phyloP scores from a whole-genome alignment of 2,797 vertebrate species.

The Poecilia gillii region DNA sequence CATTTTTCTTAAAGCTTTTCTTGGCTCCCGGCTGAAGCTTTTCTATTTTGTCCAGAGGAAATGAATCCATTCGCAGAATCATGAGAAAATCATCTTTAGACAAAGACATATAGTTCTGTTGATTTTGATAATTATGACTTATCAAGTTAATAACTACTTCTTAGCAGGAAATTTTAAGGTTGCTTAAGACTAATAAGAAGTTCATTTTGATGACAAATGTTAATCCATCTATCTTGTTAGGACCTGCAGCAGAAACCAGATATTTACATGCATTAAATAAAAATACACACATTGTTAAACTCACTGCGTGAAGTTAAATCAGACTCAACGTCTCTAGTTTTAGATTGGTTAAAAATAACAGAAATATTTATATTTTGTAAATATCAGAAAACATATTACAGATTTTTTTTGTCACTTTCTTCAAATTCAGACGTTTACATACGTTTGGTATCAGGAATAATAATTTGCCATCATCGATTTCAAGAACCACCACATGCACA shows the following conservation, averaged over 20 bases:
- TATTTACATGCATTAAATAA: too few species aligned
- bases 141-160: background rate
- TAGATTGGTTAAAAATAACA: too few species aligned
- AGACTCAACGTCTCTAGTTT: too few species aligned
- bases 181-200: background rate
- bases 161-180: background rate
- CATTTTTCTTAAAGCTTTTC: constrained; percentile 15
- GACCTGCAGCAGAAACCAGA: background rate
- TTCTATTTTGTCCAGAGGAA: constrained; percentile 4
- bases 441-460: too few species aligned
- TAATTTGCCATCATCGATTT: background rate
- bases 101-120: too few species aligned
- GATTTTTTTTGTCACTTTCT: too few species aligned
- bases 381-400: too few species aligned
- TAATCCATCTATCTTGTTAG: background rate
- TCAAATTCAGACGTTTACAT: too few species aligned
- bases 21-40: background rate
- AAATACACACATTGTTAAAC: too few species aligned
- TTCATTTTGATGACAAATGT: background rate
- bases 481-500: background rate
- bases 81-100: background rate
- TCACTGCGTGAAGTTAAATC: too few species aligned
- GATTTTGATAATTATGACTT: background rate
- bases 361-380: too few species aligned
- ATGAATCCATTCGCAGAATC: constrained; percentile 32